A percentile compares a stretch with the other conserved stretches of the same genome.
phyloP scores from a whole-genome alignment of 2,797 vertebrate species.

The Potorous gilbertii region DNA sequence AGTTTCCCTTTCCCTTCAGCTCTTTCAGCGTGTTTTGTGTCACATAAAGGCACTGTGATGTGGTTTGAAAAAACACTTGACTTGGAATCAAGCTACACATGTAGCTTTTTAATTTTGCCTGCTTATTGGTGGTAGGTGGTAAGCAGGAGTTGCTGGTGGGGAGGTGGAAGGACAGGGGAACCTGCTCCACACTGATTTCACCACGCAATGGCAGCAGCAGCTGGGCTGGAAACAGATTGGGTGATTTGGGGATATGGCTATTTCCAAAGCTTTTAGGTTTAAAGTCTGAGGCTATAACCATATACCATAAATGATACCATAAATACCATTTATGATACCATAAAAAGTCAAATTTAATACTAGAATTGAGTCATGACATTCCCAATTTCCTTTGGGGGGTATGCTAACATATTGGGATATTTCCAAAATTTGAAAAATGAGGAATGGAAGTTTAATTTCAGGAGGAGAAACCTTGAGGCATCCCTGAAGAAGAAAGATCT shows the following conservation, averaged over 20 bases:
- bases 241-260: not conserved
- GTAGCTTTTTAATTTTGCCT: not conserved
- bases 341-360: not conserved
- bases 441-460: not conserved
- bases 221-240: not conserved
- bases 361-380: not conserved
- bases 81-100: not conserved
- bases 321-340: not conserved
- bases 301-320: not conserved
- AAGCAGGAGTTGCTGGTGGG: not conserved
- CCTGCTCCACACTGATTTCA: not conserved
- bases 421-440: not conserved
- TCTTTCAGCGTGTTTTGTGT: not conserved
- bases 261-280: not conserved
- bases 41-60: not conserved
- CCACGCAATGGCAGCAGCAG: not conserved
- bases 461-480: not conserved
- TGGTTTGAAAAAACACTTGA: not conserved
- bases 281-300: not conserved
- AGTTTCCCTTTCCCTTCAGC: not conserved
- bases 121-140: not conserved
- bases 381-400: not conserved
- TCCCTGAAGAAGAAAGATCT: not conserved
- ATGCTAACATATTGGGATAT: not conserved
- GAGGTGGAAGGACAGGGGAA: not conserved